Base-by-base conservation (phyloP, 2,888 invertebrate species). In the Busseola fusca region DNA sequence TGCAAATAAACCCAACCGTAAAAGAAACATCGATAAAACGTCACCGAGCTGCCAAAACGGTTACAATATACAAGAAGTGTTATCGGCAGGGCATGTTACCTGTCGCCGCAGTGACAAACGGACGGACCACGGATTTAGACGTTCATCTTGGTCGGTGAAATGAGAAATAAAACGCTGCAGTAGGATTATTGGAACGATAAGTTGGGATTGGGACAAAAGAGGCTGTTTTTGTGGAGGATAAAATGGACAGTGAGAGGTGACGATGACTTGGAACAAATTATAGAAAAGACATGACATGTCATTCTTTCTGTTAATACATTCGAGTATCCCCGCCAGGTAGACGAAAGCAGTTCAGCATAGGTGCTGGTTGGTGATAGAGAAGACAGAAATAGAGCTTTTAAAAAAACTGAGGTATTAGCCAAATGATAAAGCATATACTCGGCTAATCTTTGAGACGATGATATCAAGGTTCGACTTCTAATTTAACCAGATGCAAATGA, bases 51-150 rank as follows among this genome's bases (percentile, higher is more conserved):
- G 85, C 86, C 86, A 85, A 85, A 86, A 87, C 82, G 83, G 87
- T 87, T 87, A 89, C 88, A 86, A 87, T 87, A 85, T 86, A 86
- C 83, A 78, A 84, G 80, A 78, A 83, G 78, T 82, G 86, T 92
- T 93, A 93, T 93, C 93, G 80, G 78, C 83, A 82, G 81, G 72
- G 83, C 88, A 88, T 89, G 91, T 90, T 85, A 74, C 81, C 86
- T 85, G 90, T 89, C 91, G 88, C 84, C 86, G 85, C 88, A 86
- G 76, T 87, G 91, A 92, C 92, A 92, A 91, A 91, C 86, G 86
- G 82, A 84, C 87, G 80, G 73, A 59, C 81, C 64, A 76, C 76
- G 88, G 87, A 93, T 93, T 92, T 92, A 93, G 93, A 92, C 90
- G 87, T 92, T 88, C 84, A 86, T 84, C 84, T 85, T 68, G 76